Percentiles rank a stretch among this genome's conserved stretches.
Conservation (phyloP, 2,797 vertebrate genomes). For the Scomberomorus guttatus region DNA sequence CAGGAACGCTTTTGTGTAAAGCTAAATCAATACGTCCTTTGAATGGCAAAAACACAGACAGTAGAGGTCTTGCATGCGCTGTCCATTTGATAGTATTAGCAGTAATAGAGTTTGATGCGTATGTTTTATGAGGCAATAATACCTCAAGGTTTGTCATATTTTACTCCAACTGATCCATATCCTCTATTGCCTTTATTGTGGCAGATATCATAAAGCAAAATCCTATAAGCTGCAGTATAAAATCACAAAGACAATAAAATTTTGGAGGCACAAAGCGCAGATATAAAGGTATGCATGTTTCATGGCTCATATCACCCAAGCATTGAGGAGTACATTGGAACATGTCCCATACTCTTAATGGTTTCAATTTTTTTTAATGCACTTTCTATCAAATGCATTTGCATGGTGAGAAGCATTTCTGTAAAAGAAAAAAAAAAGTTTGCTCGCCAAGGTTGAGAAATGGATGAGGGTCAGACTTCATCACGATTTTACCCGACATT, state of each 20-base stretch:
- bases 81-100: constrained; percentile 40
- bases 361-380: constrained; percentile 32
- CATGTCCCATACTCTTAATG: constrained; percentile 31
- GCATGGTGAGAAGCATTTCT: constrained; percentile 48
- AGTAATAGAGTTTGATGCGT: constrained; percentile 46
- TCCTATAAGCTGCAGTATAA: constrained; percentile 37
- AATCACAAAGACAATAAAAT: constrained; percentile 51
- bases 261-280: constrained; percentile 37
- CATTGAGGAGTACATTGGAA: constrained; percentile 44
- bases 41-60: constrained; percentile 55
- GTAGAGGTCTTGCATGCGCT: constrained; percentile 38
- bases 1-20: constrained; percentile 56
- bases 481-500: constrained; percentile 65
- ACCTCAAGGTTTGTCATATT: constrained; percentile 63
- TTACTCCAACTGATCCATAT: constrained; percentile 62
- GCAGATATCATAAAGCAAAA: constrained; percentile 44
- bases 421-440: constrained; percentile 32
- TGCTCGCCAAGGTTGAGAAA: constrained; percentile 51
- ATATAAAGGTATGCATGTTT: constrained; percentile 40
- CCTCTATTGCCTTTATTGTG: constrained; percentile 36
- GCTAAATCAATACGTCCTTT: constrained; percentile 76
- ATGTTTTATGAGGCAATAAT: constrained; percentile 67
- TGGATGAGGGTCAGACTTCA: constrained; percentile 49
- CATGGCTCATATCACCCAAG: constrained; percentile 50
- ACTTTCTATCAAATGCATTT: constrained; percentile 51